Base-by-base conservation (phyloP, 2,113 vertebrate species). In the Podarcis cretensis region DNA sequence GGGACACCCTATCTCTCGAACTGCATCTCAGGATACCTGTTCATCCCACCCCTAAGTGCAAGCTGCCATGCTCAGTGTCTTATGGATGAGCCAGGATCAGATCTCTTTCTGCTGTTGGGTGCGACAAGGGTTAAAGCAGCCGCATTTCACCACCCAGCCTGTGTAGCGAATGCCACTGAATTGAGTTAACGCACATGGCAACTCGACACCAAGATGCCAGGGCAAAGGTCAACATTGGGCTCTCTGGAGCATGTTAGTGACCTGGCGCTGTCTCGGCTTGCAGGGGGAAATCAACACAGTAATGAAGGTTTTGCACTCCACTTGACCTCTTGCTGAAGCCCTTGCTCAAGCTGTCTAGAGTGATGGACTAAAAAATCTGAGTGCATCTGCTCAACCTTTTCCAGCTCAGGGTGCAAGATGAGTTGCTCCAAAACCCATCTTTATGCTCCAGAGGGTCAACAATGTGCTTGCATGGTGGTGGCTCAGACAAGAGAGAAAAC, bases 301-400 rank as follows among this genome's bases (percentile, higher is more conserved):
- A 86, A 86, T 78, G 85, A 78, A 78, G 59, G 59, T 27, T n/a
- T 78, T 86, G 85, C 75, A 78, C 75, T 86, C 77, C 71, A 48
- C 75, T 79, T 86, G 35, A 86, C 75, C 84, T 66, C 75, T 43
- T 35, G 8, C 10, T 68, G 37, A 68, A 86, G 63, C 84, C 37
- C 35, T 86, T 5, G 27, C 16, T 77, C 2, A 16, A 65, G 37
- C 16, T 85, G 57, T 21, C 54, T 75, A 54, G 48, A 74, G n/a
- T 35, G 57, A 40, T 40, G 40, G 73, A 78, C 37, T 25, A 59
- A 78, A 83, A 78, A 37, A 66, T 66, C 57, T 14, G 23, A 30
- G 71, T 37, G 30, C 73, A 85, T 76, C 57, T 86, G 57, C 57
- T 78, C 25, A 48, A 35, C 14, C 37, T 13, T 43, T 37, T 77